phyloP scores from a whole-genome alignment of 2,888 invertebrate genomes.

The Epistrophe grossulariae region DNA sequence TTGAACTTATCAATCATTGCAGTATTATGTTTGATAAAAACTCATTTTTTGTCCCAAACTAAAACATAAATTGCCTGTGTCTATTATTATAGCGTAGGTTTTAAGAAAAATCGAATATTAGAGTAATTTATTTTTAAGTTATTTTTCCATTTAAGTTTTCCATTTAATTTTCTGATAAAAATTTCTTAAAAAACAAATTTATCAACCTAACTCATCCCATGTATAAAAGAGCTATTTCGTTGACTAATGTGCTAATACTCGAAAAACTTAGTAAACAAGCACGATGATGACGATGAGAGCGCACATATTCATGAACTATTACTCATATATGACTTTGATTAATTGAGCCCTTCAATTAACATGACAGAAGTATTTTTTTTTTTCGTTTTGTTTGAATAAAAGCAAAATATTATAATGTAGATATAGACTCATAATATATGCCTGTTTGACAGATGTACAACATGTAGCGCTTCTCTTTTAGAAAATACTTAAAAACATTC shows the following conservation, averaged over 20 bases:
- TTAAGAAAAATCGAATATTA: too few species aligned
- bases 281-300: conserved; percentile 37
- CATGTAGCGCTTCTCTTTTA: conserved; percentile 44
- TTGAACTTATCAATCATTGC: too few species aligned
- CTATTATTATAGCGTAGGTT: too few species aligned
- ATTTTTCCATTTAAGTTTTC: neutral
- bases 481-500: neutral
- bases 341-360: conserved; percentile 71
- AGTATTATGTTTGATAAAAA: too few species aligned
- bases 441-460: conserved; percentile 54
- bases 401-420: conserved; percentile 29
- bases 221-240: neutral
- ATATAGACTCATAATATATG: conserved; percentile 21
- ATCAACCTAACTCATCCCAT: neutral
- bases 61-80: too few species aligned
- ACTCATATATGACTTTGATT: conserved; percentile 74
- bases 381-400: conserved; percentile 17
- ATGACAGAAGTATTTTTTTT: conserved; percentile 58
- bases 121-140: too few species aligned
- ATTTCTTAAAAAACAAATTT: neutral
- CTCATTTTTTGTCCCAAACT: too few species aligned
- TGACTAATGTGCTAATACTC: conserved; percentile 22
- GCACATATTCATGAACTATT: conserved; percentile 49
- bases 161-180: neutral
- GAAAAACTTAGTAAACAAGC: conserved; percentile 37